Percentiles rank a stretch among this genome's conserved stretches.
Conservation (phyloP, 92 coral and sea anemone genomes). For the Muricea muricata region DNA sequence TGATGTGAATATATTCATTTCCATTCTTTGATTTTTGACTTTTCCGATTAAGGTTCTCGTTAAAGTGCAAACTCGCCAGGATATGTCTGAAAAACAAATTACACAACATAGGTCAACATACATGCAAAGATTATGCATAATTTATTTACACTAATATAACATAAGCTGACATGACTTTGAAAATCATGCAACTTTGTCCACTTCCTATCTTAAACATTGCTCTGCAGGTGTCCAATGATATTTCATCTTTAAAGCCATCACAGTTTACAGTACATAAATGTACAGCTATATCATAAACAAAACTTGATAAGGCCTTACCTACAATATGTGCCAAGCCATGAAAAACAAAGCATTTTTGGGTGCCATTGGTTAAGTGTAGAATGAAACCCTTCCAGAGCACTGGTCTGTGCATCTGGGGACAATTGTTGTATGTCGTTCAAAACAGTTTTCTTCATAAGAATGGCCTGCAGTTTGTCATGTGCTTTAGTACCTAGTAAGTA, state of each 20-base stretch:
- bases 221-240: too few species aligned
- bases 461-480: slow-evolving; percentile 33
- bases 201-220: too few species aligned
- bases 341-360: slow-evolving; percentile 3
- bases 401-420: slow-evolving; percentile 6
- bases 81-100: slow-evolving; percentile 25
- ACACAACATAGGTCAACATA: background rate
- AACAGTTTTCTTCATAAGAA: slow-evolving; percentile 33
- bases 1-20: slow-evolving; percentile 22
- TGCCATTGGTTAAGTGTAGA: background rate
- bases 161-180: too few species aligned
- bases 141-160: too few species aligned
- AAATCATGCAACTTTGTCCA: too few species aligned
- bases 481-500: slow-evolving; percentile 28
- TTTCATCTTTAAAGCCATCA: too few species aligned
- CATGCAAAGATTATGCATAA: too few species aligned
- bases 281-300: too few species aligned
- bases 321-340: background rate
- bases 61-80: slow-evolving; percentile 26
- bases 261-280: background rate
- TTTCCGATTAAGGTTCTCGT: slow-evolving; percentile 26
- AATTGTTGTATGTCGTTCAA: slow-evolving; percentile 18
- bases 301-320: too few species aligned
- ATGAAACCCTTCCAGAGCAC: background rate
- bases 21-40: slow-evolving; percentile 28